Evolutionary conservation across 2,797 vertebrate genomes (phyloP).

Genomic region (Echiichthys vipera): DNA sequence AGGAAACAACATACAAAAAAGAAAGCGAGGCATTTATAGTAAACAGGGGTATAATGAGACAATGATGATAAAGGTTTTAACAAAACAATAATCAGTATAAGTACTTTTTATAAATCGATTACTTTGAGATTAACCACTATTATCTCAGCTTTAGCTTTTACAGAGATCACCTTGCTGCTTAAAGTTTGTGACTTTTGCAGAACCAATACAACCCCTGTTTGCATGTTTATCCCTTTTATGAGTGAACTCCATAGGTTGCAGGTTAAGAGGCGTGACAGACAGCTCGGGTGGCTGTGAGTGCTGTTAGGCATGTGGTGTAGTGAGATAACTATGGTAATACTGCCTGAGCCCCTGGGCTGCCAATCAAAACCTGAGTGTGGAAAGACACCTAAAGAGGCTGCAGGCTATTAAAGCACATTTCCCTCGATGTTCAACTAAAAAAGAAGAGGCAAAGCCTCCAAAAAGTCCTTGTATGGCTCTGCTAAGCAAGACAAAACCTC

Average conservation of each 20-base stretch:
- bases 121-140: background rate
- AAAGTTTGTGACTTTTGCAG: slow-evolving; percentile 27
- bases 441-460: slow-evolving; percentile 36
- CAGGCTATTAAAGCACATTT: slow-evolving; percentile 55
- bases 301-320: slow-evolving; percentile 60
- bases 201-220: slow-evolving; percentile 25
- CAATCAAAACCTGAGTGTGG: slow-evolving; percentile 69
- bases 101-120: background rate
- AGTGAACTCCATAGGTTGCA: slow-evolving; percentile 65
- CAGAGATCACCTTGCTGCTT: slow-evolving; percentile 35
- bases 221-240: slow-evolving; percentile 56
- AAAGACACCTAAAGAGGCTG: slow-evolving; percentile 59
- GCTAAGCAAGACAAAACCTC: slow-evolving; percentile 61
- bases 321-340: slow-evolving; percentile 75
- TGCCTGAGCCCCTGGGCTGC: slow-evolving; percentile 60
- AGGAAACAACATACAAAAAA: background rate
- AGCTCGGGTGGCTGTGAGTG: slow-evolving; percentile 66
- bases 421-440: slow-evolving; percentile 45
- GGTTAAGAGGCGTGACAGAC: slow-evolving; percentile 63
- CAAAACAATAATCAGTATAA: background rate
- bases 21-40: background rate
- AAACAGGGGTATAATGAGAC: background rate
- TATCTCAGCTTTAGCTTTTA: slow-evolving; percentile 2
- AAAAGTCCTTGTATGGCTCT: slow-evolving; percentile 54
- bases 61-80: background rate